These are phyloP conservation scores for Saccopteryx leptura DNA, from an alignment of 2,113 vertebrate species.

Conservation along the genomic window DNA sequence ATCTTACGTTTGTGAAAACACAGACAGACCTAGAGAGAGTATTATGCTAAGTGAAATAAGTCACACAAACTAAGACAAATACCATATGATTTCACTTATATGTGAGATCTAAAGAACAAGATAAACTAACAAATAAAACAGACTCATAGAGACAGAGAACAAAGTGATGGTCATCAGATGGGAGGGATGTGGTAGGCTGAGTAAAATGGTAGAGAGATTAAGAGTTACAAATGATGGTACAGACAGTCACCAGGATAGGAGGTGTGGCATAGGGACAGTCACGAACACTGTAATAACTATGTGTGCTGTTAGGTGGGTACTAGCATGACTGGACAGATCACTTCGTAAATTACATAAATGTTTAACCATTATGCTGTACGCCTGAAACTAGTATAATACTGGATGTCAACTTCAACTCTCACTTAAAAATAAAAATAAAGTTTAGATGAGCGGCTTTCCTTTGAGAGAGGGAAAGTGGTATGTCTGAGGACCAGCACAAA, in stretches of 20 bases:
- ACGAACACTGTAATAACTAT: neutral
- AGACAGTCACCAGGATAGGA: neutral
- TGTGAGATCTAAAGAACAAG: neutral
- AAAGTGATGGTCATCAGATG: neutral
- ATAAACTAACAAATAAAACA: neutral
- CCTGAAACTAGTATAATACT: neutral
- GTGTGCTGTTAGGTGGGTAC: neutral
- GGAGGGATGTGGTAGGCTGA: neutral
- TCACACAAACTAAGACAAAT: neutral
- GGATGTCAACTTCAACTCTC: neutral
- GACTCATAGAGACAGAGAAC: neutral
- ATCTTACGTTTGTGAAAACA: neutral
- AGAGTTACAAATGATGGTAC: neutral
- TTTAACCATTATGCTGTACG: neutral
- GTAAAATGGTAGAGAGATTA: neutral
- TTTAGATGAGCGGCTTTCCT: neutral
- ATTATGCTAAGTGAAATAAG: neutral
- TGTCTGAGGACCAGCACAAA: neutral
- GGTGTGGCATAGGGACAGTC: neutral
- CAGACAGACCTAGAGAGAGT: neutral
- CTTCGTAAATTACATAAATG: neutral
- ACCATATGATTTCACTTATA: neutral
- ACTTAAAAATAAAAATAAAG: neutral
- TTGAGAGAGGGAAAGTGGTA: neutral
- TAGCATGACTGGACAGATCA: neutral